A percentile compares a stretch with the other conserved stretches of the same genome.
Conservation (phyloP, 2,888 invertebrate genomes). For the Stenichneumon culpator region DNA sequence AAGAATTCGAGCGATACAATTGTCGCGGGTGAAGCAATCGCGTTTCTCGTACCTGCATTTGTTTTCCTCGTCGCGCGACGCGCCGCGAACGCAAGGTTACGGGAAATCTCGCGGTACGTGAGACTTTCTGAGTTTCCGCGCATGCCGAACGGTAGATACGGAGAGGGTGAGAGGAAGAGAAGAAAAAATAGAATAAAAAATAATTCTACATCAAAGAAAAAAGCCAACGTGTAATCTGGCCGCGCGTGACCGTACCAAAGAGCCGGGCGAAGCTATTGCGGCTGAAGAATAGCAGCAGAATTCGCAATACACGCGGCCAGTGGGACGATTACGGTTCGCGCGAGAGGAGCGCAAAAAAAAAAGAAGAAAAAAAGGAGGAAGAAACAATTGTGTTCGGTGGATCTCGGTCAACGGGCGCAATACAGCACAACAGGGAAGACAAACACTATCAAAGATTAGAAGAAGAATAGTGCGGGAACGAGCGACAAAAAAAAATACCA, state of each 20-base stretch:
- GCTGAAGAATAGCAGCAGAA: background rate
- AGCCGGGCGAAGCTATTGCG: background rate
- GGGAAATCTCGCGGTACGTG: constrained; percentile 5
- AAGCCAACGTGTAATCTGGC: constrained; percentile 1
- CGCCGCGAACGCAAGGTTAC: background rate
- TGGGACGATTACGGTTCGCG: background rate
- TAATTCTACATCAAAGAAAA: background rate
- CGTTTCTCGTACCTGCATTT: background rate
- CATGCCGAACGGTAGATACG: background rate
- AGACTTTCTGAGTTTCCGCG: background rate
- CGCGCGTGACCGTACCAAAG: background rate
- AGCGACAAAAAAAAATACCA: background rate
- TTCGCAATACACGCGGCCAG: background rate
- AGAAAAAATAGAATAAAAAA: background rate
- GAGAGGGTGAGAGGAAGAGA: background rate
- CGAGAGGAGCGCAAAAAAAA: background rate
- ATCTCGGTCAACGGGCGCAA: background rate
- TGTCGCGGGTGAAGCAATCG: background rate
- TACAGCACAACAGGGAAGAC: background rate
- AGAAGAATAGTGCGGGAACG: background rate
- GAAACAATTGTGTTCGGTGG: constrained; percentile 7
- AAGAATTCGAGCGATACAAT: background rate
- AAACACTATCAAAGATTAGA: background rate
- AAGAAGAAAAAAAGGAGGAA: constrained; percentile 14
- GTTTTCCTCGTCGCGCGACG: background rate